A percentile compares a stretch with the other conserved stretches of the same genome.
Conservation (phyloP, 2,113 vertebrate species). For the Marcusenius ussheri region DNA sequence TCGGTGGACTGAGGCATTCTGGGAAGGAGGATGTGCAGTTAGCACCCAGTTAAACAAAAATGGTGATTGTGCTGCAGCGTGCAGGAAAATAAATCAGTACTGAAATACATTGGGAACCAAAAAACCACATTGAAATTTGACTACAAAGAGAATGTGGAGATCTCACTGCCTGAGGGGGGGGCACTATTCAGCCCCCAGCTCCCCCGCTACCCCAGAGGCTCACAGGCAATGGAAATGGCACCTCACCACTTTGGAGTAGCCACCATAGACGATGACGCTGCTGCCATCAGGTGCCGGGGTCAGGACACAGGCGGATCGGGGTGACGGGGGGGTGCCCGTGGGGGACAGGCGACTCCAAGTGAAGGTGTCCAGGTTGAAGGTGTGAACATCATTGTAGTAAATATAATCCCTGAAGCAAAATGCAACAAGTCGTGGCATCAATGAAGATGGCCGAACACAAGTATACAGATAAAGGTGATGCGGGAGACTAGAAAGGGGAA, state of each 20-base stretch:
- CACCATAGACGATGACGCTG: conserved; percentile 76
- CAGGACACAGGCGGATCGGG: conserved; percentile 83
- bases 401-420: conserved; percentile 75
- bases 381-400: conserved; percentile 81
- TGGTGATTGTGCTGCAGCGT: neutral
- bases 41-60: neutral
- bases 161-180: neutral
- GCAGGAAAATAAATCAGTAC: neutral
- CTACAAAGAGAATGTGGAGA: neutral
- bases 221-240: neutral
- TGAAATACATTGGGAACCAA: neutral
- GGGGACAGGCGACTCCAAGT: conserved; percentile 74
- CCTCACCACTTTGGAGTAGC: conserved; percentile 88
- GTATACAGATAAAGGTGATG: neutral
- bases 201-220: neutral
- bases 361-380: conserved; percentile 85
- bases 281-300: conserved; percentile 64
- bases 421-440: neutral
- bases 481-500: neutral
- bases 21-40: neutral
- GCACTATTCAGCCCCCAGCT: neutral
- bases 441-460: neutral
- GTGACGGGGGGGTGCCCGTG: conserved; percentile 64
- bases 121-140: neutral
- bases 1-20: neutral